phyloP scores from a whole-genome alignment of 2,888 invertebrate species.

The Nebria salina region DNA sequence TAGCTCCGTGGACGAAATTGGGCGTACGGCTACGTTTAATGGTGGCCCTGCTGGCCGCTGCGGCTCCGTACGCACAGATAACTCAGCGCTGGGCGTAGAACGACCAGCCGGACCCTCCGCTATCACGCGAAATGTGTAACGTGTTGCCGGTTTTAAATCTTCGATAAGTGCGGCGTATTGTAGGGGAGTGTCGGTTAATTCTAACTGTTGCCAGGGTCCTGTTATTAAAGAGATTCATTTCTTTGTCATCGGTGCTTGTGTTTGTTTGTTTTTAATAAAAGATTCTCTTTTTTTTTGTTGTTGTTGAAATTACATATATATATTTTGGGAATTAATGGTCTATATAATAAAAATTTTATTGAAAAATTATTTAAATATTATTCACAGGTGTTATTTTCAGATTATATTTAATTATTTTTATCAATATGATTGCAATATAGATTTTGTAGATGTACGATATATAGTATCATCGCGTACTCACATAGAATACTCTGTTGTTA shows the following conservation, averaged over 20 bases:
- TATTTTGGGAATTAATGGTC: background rate
- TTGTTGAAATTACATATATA: background rate
- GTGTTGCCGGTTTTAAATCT: slow-evolving; percentile 76
- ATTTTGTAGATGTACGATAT: too few relatives aligned
- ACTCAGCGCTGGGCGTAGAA: slow-evolving; percentile 73
- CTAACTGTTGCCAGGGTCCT: slow-evolving; percentile 74
- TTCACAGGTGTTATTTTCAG: too few relatives aligned
- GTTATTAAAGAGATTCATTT: slow-evolving; percentile 49
- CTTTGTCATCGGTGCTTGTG: background rate
- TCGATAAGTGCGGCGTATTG: slow-evolving; percentile 73
- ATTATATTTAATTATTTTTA: too few relatives aligned
- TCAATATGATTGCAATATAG: too few relatives aligned
- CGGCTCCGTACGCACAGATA: slow-evolving; percentile 73
- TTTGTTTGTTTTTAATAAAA: background rate
- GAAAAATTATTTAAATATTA: too few relatives aligned
- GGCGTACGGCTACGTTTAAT: slow-evolving; percentile 71
- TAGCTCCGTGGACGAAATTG: slow-evolving; percentile 78
- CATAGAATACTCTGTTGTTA: too few relatives aligned
- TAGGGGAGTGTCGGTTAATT: slow-evolving; percentile 71
- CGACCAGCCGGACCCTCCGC: slow-evolving; percentile 80
- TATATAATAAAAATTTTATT: too few relatives aligned
- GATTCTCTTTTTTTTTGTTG: background rate
- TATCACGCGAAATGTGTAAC: slow-evolving; percentile 75
- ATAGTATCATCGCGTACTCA: too few relatives aligned
- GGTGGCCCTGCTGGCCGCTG: slow-evolving; percentile 78